Conservation (phyloP, 2,797 vertebrate genomes). For the Tamandua tetradactyla region DNA sequence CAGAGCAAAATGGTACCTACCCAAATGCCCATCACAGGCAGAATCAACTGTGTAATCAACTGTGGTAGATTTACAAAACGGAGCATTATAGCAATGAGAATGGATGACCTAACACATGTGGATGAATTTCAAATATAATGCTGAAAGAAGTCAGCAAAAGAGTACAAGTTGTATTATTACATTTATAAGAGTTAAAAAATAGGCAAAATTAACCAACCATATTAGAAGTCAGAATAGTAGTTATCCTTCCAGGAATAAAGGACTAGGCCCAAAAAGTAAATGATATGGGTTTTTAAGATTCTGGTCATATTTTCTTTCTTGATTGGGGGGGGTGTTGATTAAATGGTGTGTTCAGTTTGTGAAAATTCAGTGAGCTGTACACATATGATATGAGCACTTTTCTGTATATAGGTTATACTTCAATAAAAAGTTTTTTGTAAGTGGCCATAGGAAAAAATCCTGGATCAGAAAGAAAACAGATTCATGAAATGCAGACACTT, state of each 20-base stretch:
- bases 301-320: background rate
- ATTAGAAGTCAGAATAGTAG: background rate
- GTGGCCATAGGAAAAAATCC: background rate
- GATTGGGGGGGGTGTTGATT: background rate
- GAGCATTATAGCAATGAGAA: background rate
- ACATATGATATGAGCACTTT: background rate
- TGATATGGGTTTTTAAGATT: slow-evolving; percentile 4
- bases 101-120: background rate
- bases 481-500: background rate
- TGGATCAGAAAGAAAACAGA: slow-evolving; percentile 14
- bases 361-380: background rate
- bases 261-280: too few relatives aligned
- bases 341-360: background rate
- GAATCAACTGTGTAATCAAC: background rate
- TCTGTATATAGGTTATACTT: background rate
- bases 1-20: background rate
- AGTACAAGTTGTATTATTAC: background rate
- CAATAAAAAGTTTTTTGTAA: background rate
- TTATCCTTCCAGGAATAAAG: background rate
- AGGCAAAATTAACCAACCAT: background rate
- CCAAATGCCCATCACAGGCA: background rate
- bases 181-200: background rate
- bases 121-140: background rate
- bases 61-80: background rate
- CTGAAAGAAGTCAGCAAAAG: background rate